Base-by-base conservation (phyloP, 2,797 vertebrate genomes). In the Xiphorhynchus erythropygius region DNA sequence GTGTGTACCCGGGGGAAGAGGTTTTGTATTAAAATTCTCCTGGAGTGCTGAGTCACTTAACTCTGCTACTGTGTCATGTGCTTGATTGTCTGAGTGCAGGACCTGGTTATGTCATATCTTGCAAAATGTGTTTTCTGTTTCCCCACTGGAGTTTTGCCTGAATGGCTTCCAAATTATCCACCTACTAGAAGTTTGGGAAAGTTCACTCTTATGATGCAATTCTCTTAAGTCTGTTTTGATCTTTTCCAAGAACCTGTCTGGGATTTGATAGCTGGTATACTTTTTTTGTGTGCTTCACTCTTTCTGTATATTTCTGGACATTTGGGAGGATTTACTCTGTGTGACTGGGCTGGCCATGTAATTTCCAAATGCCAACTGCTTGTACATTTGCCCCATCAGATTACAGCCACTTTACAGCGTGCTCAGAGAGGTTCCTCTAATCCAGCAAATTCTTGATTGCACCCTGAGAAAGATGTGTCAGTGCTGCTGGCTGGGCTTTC, bases 41-140 rank as follows among this genome's bases (percentile, higher is more conserved):
- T 79, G 90, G 77, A 94, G 59, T 96, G 96, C 96, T 97, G 96
- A 97, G 96, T 97, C 95, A 96, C 93, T 97, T 91, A 95, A 93
- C 92, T 93, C 83, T 64, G 85, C 91, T 97, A 86, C 90, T 93
- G 93, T 93, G 90, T 95, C 96, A 93, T 95, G 94, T 70, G 90
- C 77, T 93, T 5, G 5, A 49, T 65, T 91, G 85, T 93, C 86
- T 93, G 88, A 90, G 39, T 79, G 47, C 0, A 0, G 77, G 90
- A 87, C 92, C 92, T 93, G 91, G 46, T 97, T 93, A 94, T 79
- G 83, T 95, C 94, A 91, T 94, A 90, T 82, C 67, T 95, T 94
- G 74, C 91, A 94, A 95, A 95, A 95, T 79, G 62, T 86, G 70
- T 91, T 97, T 97, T 95, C 91, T 95, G 65, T 91, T 95, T 95